Base-by-base conservation (phyloP, 2,797 vertebrate genomes). In the Platyrinchus mystaceus region DNA sequence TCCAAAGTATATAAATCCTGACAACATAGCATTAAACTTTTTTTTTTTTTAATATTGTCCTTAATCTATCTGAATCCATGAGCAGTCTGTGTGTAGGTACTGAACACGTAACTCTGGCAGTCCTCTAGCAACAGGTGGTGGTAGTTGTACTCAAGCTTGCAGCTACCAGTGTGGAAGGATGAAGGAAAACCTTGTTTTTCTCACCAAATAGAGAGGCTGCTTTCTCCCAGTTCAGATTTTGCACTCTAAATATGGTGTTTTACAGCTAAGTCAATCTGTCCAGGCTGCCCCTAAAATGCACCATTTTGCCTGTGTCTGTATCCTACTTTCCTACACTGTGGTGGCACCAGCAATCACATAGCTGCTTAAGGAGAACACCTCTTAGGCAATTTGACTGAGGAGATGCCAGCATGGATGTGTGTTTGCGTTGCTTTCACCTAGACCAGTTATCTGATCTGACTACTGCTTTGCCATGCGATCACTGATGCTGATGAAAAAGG, bases 341-440 rank as follows among this genome's bases (percentile, higher is more conserved):
- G 28, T 32, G 36, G 39, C n/a, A 50, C 20, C 20, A 27, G 50
- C 28, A 63, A 41, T 23, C n/a, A 49, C 0, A 0, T 3, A 63
- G 22, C 28, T 39, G 26, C 32, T 64, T 55, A 23, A 3, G 26
- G 30, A 59, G 9, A 32, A 49, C 17, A 12, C 6, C 43, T 10
- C 24, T 44, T 39, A 9, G 14, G 15, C 64, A 63, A 78, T 20
- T 9, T 53, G 44, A 46, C 17, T 22, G 12, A 6, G 22, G 14
- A 87, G 26, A 63, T 80, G 50, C 15, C 36, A 73, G 22, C 15
- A 26, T 3, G 16, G 32, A 12, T 22, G 8, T 0, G 1, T 27
- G 28, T 19, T 36, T 62, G 30, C n/a, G n/a, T n/a, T 60, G 30
- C 30, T 78, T 79, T 69, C 46, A 41, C 44, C 37, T 69, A 24